Evolutionary conservation across 2,888 invertebrate genomes (phyloP).

Genomic region (Tetramorium bicarinatum): DNA sequence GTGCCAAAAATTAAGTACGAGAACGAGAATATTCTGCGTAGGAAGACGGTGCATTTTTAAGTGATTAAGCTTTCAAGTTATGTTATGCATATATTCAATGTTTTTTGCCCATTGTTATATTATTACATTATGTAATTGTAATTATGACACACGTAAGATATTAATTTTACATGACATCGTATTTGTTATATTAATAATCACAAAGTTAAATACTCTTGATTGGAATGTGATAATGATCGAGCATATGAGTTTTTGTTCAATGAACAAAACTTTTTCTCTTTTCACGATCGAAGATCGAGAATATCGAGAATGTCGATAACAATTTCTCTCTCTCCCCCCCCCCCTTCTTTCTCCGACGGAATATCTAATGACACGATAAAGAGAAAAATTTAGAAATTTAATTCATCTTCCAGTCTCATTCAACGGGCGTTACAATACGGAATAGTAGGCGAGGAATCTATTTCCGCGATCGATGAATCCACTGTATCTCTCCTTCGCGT

Average conservation of each 20-base stretch:
- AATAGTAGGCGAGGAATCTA: conserved; percentile 26
- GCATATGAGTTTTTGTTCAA: background rate
- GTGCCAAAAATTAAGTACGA: conserved; percentile 15
- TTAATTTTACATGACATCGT: background rate
- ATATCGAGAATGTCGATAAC: background rate
- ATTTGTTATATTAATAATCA: background rate
- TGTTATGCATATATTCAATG: background rate
- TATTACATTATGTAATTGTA: background rate
- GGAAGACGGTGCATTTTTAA: background rate
- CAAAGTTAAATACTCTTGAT: background rate
- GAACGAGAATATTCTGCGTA: background rate
- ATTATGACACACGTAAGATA: background rate
- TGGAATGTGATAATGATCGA: background rate
- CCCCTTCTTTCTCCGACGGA: background rate
- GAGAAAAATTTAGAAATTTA: conserved; percentile 13
- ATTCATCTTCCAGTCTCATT: conserved; percentile 2
- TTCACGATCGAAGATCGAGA: background rate
- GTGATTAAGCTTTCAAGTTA: background rate
- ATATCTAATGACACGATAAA: background rate
- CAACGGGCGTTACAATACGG: background rate
- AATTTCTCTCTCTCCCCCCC: background rate
- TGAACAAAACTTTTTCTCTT: background rate
- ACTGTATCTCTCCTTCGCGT: background rate
- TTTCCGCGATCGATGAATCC: conserved; percentile 26
- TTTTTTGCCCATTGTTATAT: background rate